These are phyloP conservation scores for Pelosia muscerda DNA, from an alignment of 2,888 invertebrate genomes.

Conservation along the genomic window DNA sequence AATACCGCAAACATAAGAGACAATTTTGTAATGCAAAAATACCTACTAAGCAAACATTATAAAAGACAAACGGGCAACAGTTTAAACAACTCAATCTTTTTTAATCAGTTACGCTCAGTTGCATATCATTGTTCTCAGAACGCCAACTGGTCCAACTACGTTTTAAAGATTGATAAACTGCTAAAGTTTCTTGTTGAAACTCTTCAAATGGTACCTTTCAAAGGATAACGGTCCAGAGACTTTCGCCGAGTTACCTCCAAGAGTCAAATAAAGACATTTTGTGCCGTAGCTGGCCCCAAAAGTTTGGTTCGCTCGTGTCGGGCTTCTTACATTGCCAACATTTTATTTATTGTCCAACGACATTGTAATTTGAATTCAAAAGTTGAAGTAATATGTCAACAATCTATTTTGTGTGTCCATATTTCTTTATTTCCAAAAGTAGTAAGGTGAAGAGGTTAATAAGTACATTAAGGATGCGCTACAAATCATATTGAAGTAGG, in stretches of 20 bases:
- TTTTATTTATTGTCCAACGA: slow-evolving; percentile 51
- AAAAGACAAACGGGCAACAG: slow-evolving; percentile 13
- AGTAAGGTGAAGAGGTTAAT: too few relatives aligned
- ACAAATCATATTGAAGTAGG: too few relatives aligned
- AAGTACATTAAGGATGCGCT: too few relatives aligned
- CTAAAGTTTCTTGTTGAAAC: slow-evolving; percentile 57
- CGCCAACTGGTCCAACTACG: slow-evolving; percentile 36
- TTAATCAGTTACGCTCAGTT: slow-evolving; percentile 26
- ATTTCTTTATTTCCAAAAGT: background rate
- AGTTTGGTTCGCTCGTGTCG: slow-evolving; percentile 39
- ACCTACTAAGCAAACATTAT: background rate
- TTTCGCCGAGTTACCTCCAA: slow-evolving; percentile 51
- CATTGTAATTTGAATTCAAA: slow-evolving; percentile 46
- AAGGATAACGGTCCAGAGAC: slow-evolving; percentile 48
- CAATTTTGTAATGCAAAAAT: too few relatives aligned
- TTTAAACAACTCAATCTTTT: slow-evolving; percentile 15
- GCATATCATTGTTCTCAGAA: slow-evolving; percentile 33
- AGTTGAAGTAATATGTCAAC: slow-evolving; percentile 21
- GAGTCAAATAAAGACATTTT: slow-evolving; percentile 65
- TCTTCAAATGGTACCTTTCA: slow-evolving; percentile 62
- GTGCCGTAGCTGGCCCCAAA: slow-evolving; percentile 51
- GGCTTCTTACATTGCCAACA: slow-evolving; percentile 42
- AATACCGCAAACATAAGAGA: too few relatives aligned
- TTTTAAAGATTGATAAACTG: slow-evolving; percentile 63
- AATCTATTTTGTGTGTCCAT: slow-evolving; percentile 2